Evolutionary conservation across 1,140 invertebrate genomes (phyloP), one percentile per base, ranked within the genome.

Genomic region (Caerostris darwini): DNA sequence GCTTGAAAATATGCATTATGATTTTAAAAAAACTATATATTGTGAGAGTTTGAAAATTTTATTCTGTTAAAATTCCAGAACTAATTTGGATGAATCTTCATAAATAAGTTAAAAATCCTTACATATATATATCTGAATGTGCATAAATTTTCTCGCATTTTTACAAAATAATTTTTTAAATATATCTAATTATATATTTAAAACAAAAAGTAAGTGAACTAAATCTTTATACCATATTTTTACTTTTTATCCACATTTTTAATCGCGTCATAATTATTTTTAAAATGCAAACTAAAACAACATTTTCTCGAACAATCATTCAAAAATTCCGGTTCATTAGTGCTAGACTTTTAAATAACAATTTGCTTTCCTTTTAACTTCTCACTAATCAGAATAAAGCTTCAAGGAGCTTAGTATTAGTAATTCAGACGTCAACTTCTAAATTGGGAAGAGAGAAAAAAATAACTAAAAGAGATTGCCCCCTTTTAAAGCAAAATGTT

Each of bases 311-410:
- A 77, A 77, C 10, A 77, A 77, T 34, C 8, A 50, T 12, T 12
- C 14, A 19, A 83, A 19, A 89, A 10, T 89, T 19, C 50, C 69
- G 17, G 14, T 53, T 89, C 53, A 69, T 54, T 89, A 69, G 82
- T n/a, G 34, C 10, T 8, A 3, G 7, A 69, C 64, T 64, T 89
- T 89, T 89, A 54, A 89, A 89, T 89, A 89, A 71, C 87, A 17
- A 89, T 89, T 89, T 89, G 54, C 69, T 89, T 89, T 53, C 59
- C 58, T 64, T 64, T 19, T 61, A n/a, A n/a, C 19, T 19, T 19
- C 7, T n/a, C 7, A 50, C 85, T 87, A 87, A 50, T 87, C 57
- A 34, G 17, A 34, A 6, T 7, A 34, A 50, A 50, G 71, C 50
- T 14, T 53, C 19, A 5, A 53, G 34, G 8, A 81, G 71, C 71